Base-by-base conservation (phyloP, 2,113 vertebrate genomes). In the Lophura nycthemera region DNA sequence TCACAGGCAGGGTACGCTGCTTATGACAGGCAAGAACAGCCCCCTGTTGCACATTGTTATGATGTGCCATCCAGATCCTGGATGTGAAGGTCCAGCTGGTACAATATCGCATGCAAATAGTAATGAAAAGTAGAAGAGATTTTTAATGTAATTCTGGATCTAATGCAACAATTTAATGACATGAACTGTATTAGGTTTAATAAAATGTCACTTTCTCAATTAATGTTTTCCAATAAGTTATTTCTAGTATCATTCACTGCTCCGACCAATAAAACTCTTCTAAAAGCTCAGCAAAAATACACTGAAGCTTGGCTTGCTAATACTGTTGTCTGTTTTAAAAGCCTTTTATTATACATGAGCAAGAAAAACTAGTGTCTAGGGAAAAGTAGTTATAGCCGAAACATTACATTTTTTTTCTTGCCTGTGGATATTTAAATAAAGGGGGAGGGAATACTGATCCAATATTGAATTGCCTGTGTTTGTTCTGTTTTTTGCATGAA, bases 401-500 rank as follows among this genome's bases (percentile, higher is more conserved):
- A 95, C 84, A 95, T 90, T 95, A 69, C 65, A 52, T 90, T 95
- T 93, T 95, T 66, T 95, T 66, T 85, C 96, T 96, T 91, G 69
- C 92, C 92, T 86, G 89, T 89, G 72, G 90, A 85, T 95, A 88
- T 96, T 95, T 95, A 94, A 96, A 92, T 86, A 84, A 83, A 82
- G 83, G 70, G 81, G 67, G 87, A 93, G 64, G 95, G 90, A 74
- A 56, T 96, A 90, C 86, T 79, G 93, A 96, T 88, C 82, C 87
- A 92, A 17, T 96, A 95, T 95, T 97, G 93, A 96, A 96, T 95
- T 89, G 94, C 86, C 81, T 92, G 29, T 94, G 86, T 97, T 97
- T 96, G 90, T 95, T 97, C 96, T 97, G 81, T 97, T 98, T 97
- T 54, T 97, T 97, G 78, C 95, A 88, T 96, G 92, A 97, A 95